These are phyloP conservation scores for Neuroterus valhalla DNA, from an alignment of 1,140 invertebrate genomes.

Conservation along the genomic window DNA sequence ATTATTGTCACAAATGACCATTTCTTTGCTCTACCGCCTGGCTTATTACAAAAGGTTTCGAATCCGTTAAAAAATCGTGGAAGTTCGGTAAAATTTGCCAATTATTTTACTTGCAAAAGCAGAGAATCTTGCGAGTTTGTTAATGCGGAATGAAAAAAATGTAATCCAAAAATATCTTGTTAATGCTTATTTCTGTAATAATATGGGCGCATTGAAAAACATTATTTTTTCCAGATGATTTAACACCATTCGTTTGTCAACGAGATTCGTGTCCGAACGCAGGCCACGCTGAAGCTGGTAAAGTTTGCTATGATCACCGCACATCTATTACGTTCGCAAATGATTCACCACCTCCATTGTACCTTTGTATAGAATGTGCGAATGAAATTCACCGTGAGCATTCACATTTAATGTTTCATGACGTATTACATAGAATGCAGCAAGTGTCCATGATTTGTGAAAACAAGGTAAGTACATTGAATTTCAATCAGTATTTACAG, in stretches of 20 bases:
- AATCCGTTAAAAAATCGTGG: no score
- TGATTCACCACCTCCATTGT: constrained; percentile 94
- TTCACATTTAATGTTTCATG: constrained; percentile 90
- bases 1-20: no score
- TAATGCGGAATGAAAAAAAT: no score
- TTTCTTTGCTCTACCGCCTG: no score
- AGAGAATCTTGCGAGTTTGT: no score
- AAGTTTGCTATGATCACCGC: constrained; percentile 92
- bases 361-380: constrained; percentile 97
- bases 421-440: constrained; percentile 95
- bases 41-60: no score
- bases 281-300: constrained; percentile 89
- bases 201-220: no score
- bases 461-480: constrained; percentile 86
- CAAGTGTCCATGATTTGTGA: constrained; percentile 96
- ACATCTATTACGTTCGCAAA: constrained; percentile 88
- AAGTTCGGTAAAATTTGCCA: no score
- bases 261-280: constrained; percentile 89
- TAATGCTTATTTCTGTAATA: no score
- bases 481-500: background rate
- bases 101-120: no score
- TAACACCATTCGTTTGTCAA: constrained; percentile 88
- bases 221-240: constrained; percentile 76
- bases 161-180: no score
- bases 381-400: constrained; percentile 91